These are phyloP conservation scores for Gari tellinella DNA, from an alignment of 2,888 invertebrate genomes.

Conservation along the genomic window DNA sequence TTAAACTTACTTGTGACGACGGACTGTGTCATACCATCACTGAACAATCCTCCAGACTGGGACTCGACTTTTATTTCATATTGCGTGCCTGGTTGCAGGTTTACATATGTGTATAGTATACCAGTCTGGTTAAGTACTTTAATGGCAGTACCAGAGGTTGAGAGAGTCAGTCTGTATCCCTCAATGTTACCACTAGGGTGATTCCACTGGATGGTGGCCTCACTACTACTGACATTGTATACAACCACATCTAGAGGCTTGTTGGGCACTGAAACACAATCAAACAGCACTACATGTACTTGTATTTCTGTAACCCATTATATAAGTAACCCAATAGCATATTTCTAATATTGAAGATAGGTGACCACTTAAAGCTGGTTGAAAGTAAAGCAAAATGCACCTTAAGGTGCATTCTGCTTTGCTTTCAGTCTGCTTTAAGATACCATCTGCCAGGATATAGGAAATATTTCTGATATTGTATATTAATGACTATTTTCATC, in stretches of 20 bases:
- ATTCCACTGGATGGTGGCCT: constrained; percentile 63
- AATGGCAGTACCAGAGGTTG: constrained; percentile 39
- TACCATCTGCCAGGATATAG: no score
- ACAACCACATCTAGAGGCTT: constrained; percentile 58
- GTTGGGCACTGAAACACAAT: constrained; percentile 56
- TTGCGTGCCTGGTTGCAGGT: constrained; percentile 62
- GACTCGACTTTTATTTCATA: constrained; percentile 60
- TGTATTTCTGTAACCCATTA: no score
- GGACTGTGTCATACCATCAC: constrained; percentile 28
- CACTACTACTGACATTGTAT: constrained; percentile 50
- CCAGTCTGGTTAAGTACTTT: constrained; percentile 39
- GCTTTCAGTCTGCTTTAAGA: no score
- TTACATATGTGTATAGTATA: constrained; percentile 50
- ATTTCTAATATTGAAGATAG: no score
- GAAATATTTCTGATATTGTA: no score
- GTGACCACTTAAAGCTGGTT: no score
- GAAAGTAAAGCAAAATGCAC: no score
- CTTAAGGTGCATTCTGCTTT: no score
- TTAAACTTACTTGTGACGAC: constrained; percentile 58
- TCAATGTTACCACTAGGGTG: constrained; percentile 64
- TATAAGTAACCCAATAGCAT: no score
- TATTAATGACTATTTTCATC: no score
- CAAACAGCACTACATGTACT: no score
- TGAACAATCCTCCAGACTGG: constrained; percentile 47
- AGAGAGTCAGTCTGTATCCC: constrained; percentile 63